Percentiles rank a stretch among this genome's conserved stretches.
These are phyloP conservation scores for Papilio helenus DNA, from an alignment of 1,140 invertebrate species.

Conservation along the genomic window DNA sequence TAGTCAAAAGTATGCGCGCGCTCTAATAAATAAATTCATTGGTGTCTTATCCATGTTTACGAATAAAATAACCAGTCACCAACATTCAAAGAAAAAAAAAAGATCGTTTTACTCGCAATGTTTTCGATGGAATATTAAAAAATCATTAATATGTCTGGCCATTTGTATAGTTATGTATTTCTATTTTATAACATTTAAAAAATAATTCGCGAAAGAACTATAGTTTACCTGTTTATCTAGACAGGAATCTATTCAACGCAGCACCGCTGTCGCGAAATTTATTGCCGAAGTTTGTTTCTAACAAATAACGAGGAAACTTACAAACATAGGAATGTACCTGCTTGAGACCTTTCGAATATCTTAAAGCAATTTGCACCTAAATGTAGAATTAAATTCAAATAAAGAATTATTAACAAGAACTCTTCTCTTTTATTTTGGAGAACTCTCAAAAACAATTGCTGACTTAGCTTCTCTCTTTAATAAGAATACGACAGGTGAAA, in stretches of 20 bases:
- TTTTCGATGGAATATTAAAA: no score
- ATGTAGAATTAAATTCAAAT: not conserved
- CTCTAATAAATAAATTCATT: no score
- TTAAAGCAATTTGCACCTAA: not conserved
- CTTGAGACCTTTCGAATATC: not conserved
- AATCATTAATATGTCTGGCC: no score
- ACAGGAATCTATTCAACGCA: not conserved
- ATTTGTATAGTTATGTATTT: not conserved
- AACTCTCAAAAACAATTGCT: not conserved
- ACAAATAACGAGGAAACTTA: constrained; percentile 22
- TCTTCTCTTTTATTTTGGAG: not conserved
- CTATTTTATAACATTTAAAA: not conserved
- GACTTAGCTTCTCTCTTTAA: not conserved
- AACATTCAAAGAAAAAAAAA: no score
- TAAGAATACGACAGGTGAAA: not conserved
- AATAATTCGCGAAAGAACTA: not conserved
- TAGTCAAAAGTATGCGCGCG: no score
- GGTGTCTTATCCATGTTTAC: no score
- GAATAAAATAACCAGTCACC: no score
- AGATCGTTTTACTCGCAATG: no score
- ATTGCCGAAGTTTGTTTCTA: constrained; percentile 25
- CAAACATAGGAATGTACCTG: not conserved
- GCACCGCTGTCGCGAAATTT: not conserved
- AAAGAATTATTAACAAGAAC: not conserved
- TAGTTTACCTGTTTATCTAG: constrained; percentile 1